Evolutionary conservation across 30 jellyfish, hydroid and myxozoan genomes (phyloP), one percentile per base, ranked within the genome.

Genomic region (Catostylus mosaicus): DNA sequence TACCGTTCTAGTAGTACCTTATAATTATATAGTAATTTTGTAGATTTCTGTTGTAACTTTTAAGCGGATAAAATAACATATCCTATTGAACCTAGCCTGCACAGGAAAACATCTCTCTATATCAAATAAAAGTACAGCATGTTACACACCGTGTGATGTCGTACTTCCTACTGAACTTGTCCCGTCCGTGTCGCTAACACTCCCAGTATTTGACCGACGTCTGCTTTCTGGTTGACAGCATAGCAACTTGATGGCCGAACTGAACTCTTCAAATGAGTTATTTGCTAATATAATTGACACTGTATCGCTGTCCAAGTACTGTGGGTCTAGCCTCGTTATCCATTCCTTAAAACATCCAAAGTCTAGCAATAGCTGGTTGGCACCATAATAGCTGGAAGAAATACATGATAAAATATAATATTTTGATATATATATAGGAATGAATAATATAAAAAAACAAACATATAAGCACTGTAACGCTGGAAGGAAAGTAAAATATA

Each of bases 141-240:
- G 7, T 7, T 16, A 50, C 63, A 50, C 33, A 83, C 94, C 94
- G 35, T 54, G 74, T 1, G 94, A 83, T 30, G 94, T 62, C 1
- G 88, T 69, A 29, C 80, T 83, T 10, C 79, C 74, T 10, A 83
- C 31, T 14, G 86, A 67, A 50, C 85, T 68, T 9, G 73, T 78
- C 0, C 62, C 57, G 36, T 73, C 85, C 19, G 46, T 26, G 22
- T 83, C 94, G 30, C 80, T 52, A 19, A 5, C 64, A 45, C 80
- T 52, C 7, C 51, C 78, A 18, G 72, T n/a, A 26, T 68, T 45
- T 36, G 86, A 30, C 33, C 87, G 76, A 12, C 82, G 36, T 60
- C 82, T 83, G 36, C 84, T 60, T 48, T 83, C 86, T 30, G 94
- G 85, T 36, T 83, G 94, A 30, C 94, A 83, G 66, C 76, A 71